Percentiles rank a stretch among this genome's conserved stretches.
Conservation (phyloP, 2,113 vertebrate species). For the Hiodon alosoides region DNA sequence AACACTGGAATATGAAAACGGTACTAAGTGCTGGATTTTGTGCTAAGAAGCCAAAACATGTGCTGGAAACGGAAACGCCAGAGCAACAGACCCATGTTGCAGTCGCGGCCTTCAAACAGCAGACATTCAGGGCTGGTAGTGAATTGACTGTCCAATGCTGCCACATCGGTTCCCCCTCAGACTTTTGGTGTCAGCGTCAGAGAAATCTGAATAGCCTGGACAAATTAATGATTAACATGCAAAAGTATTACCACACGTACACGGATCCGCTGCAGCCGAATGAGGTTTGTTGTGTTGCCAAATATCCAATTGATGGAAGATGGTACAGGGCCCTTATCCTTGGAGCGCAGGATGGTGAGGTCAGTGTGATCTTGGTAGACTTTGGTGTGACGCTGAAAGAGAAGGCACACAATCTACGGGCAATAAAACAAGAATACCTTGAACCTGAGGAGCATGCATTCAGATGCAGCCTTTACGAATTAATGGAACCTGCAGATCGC, state of each 20-base stretch:
- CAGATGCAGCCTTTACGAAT: conserved; percentile 66
- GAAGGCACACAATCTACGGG: conserved; percentile 58
- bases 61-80: neutral
- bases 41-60: neutral
- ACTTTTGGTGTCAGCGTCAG: conserved; percentile 79
- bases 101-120: conserved; percentile 43
- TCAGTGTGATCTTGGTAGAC: conserved; percentile 70
- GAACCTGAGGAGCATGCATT: conserved; percentile 75
- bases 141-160: conserved; percentile 67
- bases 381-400: conserved; percentile 65
- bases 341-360: conserved; percentile 35
- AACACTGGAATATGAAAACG: neutral
- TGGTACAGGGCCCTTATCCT: conserved; percentile 74
- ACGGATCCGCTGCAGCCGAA: conserved; percentile 52
- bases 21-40: neutral
- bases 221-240: conserved; percentile 70
- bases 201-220: conserved; percentile 57
- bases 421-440: conserved; percentile 63
- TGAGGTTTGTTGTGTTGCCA: conserved; percentile 69
- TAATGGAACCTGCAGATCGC: conserved; percentile 47
- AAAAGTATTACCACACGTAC: conserved; percentile 64
- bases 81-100: neutral
- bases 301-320: conserved; percentile 54
- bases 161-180: conserved; percentile 58
- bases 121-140: conserved; percentile 65